Conservation (phyloP, 2,888 invertebrate genomes). For the Tiliacea citrago region DNA sequence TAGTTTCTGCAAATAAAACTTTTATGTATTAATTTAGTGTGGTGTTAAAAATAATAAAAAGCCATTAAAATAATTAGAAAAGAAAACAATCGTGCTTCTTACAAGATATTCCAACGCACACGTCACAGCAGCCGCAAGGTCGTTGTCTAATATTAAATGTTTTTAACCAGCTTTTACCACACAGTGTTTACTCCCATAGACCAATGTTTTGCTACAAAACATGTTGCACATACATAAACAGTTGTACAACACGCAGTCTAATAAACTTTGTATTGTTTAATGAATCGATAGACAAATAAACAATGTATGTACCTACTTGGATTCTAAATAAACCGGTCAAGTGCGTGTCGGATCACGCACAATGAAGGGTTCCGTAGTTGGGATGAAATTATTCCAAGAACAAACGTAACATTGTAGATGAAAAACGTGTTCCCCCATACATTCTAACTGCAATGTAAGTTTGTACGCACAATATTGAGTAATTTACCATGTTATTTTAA, state of each 20-base stretch:
- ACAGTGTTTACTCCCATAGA: conserved; percentile 59
- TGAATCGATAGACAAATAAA: conserved; percentile 25
- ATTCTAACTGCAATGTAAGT: not conserved
- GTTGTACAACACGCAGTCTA: conserved; percentile 21
- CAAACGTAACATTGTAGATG: not conserved
- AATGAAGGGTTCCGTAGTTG: not conserved
- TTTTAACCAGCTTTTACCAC: conserved; percentile 56
- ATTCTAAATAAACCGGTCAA: no score
- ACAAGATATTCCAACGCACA: conserved; percentile 35
- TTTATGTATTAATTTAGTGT: not conserved
- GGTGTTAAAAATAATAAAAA: conserved; percentile 18
- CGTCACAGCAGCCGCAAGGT: conserved; percentile 62
- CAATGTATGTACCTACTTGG: no score
- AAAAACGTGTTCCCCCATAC: not conserved
- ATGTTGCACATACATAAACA: conserved; percentile 40
- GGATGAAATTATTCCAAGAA: not conserved
- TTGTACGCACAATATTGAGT: not conserved
- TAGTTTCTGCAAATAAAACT: not conserved
- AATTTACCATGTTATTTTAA: not conserved
- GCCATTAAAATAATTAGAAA: conserved; percentile 35
- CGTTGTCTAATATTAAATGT: conserved; percentile 66
- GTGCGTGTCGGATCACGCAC: no score
- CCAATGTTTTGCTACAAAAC: conserved; percentile 50
- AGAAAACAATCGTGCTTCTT: conserved; percentile 46
- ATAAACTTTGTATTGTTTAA: conserved; percentile 29